Evolutionary conservation across 2,888 invertebrate species (phyloP), one percentile per base, ranked within the genome.

Genomic region (Agriopis marginaria): DNA sequence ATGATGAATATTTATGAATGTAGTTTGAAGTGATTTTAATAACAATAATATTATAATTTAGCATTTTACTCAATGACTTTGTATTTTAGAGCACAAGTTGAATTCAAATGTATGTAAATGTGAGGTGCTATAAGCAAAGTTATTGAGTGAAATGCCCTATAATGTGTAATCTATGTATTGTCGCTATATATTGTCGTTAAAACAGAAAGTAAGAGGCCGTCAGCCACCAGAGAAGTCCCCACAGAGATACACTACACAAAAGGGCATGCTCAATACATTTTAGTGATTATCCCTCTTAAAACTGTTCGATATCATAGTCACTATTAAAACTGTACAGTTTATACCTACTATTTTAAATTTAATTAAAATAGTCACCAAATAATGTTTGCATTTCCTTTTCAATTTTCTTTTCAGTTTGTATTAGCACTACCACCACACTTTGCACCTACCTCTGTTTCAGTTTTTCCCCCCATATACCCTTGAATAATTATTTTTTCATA

Each of bases 281-380:
- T 23, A 85, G 82, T 85, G 84, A 85, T 82, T 82, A 85, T 83
- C 85, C 83, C 81, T 80, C 84, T 82, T 82, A 76, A 74, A 84
- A 85, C 83, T 87, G 84, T 88, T 88, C 79, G 80, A 83, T 83
- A 82, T 84, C 84, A 79, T 50, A 81, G 85, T 84, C 89, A 89
- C 88, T 90, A 44, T 90, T 85, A 87, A 82, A 84, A 89, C 87
- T 90, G 89, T 90, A 90, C 90, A 90, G 90, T 90, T 90, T 90
- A 89, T 89, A 90, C 86, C 89, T 83, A 79, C 79, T 77, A 83
- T 88, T 90, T 89, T 91, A 89, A 88, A 88, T 87, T 71, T 85
- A 85, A 91, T 91, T 91, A 91, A 91, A 90, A 89, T 88, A 89
- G 89, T 91, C 89, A 86, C 90, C 84, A 89, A 86, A 80, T 82